These are phyloP conservation scores for Nezara viridula DNA, from an alignment of 2,888 invertebrate species.

Conservation along the genomic window DNA sequence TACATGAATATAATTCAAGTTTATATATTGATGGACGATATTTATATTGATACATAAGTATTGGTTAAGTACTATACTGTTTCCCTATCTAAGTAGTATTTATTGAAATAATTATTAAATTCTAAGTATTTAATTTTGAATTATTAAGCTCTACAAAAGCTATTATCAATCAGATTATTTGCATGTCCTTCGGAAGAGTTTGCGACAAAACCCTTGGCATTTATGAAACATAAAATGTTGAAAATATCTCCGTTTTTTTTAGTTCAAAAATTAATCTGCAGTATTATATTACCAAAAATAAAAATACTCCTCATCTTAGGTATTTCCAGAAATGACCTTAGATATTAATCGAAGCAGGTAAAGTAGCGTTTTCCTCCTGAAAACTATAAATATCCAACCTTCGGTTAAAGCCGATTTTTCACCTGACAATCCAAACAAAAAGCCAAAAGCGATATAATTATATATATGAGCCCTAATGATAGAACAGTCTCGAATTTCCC, in stretches of 20 bases:
- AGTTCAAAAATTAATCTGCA: no score
- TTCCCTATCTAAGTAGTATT: no score
- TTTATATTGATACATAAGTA: no score
- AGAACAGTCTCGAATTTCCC: not conserved
- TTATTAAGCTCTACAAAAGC: no score
- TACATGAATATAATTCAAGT: no score
- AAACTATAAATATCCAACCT: not conserved
- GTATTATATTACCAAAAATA: not conserved
- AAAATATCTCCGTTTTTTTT: not conserved
- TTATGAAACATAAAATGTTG: not conserved
- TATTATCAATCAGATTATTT: no score
- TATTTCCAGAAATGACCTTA: not conserved
- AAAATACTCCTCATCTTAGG: not conserved
- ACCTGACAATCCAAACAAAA: not conserved
- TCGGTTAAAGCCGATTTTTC: not conserved
- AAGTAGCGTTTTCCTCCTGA: not conserved
- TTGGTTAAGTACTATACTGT: no score
- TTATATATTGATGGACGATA: no score
- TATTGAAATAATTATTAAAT: no score
- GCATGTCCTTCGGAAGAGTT: no score
- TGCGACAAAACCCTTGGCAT: not conserved
- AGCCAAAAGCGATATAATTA: not conserved
- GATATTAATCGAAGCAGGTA: not conserved
- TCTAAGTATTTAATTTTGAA: no score
- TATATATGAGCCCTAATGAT: not conserved